phyloP scores from a whole-genome alignment of 2,797 vertebrate species.

The Anabacerthia variegaticeps region DNA sequence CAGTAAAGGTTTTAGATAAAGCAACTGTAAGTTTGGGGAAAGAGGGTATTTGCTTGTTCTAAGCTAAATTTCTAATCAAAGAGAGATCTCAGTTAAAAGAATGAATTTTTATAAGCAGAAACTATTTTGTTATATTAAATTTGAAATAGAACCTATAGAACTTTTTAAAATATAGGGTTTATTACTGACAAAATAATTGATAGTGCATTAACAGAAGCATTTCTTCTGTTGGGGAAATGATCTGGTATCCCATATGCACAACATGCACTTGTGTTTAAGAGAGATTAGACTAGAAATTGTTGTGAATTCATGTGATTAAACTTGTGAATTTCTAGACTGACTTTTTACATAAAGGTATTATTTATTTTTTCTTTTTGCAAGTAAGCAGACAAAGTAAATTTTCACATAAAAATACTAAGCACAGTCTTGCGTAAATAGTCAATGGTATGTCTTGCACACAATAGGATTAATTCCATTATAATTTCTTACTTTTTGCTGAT shows the following conservation, averaged over 20 bases:
- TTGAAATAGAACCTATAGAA: background rate
- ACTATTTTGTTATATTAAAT: background rate
- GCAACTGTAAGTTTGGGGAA: conserved; percentile 86
- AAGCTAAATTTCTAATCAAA: background rate
- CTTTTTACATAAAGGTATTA: background rate
- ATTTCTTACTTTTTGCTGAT: background rate
- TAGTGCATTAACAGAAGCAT: background rate
- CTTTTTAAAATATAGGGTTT: background rate
- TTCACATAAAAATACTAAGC: background rate
- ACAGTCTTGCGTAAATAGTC: background rate
- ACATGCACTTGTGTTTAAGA: background rate
- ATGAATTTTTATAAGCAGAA: background rate
- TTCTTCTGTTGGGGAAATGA: background rate
- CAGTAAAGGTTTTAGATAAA: conserved; percentile 97
- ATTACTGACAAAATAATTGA: background rate
- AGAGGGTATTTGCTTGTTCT: background rate
- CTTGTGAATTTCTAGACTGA: background rate
- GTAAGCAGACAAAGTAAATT: background rate
- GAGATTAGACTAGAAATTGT: background rate
- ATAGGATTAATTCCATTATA: background rate
- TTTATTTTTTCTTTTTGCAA: background rate
- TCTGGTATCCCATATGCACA: background rate
- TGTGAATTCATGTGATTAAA: background rate
- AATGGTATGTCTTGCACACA: background rate
- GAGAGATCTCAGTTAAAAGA: background rate